phyloP scores from a whole-genome alignment of 2,888 invertebrate genomes.

The Mimachlamys varia region DNA sequence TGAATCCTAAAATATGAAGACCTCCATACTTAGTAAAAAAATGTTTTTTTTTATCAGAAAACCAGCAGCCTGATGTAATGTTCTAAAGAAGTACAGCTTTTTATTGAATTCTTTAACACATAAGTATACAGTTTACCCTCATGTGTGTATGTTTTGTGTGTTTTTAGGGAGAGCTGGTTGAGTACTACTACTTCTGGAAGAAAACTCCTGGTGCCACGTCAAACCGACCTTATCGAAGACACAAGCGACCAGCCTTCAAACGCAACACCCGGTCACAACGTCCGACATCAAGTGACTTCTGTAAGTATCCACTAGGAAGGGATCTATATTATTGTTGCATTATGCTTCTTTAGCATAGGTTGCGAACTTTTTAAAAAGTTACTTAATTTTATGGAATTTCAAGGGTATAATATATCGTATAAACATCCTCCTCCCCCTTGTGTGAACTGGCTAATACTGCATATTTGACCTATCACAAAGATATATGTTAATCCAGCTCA shows the following conservation, averaged over 20 bases:
- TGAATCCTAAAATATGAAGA: too few relatives aligned
- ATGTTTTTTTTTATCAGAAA: too few relatives aligned
- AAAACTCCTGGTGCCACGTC: slow-evolving; percentile 99
- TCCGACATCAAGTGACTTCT: slow-evolving; percentile 81
- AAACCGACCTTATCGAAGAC: slow-evolving; percentile 95
- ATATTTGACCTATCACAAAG: too few relatives aligned
- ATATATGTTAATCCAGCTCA: too few relatives aligned
- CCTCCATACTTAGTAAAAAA: too few relatives aligned
- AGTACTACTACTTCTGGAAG: slow-evolving; percentile 99
- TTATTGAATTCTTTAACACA: background rate
- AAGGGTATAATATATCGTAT: too few relatives aligned
- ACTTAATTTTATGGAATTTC: too few relatives aligned
- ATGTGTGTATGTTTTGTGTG: background rate
- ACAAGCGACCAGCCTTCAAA: slow-evolving; percentile 71
- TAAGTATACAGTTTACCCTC: background rate
- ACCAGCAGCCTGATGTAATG: background rate
- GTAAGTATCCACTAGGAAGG: slow-evolving; percentile 66
- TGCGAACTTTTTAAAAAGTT: too few relatives aligned
- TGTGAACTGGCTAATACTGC: too few relatives aligned
- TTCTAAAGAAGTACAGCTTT: background rate
- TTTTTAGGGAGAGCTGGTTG: slow-evolving; percentile 94
- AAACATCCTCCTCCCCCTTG: too few relatives aligned
- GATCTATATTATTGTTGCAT: background rate
- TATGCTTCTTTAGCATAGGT: background rate
- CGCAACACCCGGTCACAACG: slow-evolving; percentile 69